phyloP scores from a whole-genome alignment of 64 coral and sea anemone genomes.

The Astreopora myriophthalma region DNA sequence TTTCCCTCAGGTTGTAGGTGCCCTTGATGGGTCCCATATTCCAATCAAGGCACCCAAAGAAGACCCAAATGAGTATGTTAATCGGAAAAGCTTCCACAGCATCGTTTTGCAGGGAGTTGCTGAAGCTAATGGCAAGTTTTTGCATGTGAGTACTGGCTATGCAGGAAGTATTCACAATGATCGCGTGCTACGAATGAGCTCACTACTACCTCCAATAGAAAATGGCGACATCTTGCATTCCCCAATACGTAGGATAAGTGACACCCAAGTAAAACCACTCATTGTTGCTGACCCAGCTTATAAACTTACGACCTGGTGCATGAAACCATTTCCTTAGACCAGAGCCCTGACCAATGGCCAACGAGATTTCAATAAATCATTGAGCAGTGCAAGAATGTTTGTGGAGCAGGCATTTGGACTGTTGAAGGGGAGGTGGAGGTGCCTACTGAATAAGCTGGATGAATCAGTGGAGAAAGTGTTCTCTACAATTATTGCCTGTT shows the following conservation, averaged over 20 bases:
- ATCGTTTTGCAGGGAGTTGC: slow-evolving; percentile 14
- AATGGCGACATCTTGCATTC: not conserved
- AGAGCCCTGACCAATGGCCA: slow-evolving; percentile 15
- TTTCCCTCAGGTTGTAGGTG: slow-evolving; percentile 51
- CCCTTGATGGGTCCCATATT: slow-evolving; percentile 27
- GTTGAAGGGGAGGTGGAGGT: slow-evolving; percentile 14
- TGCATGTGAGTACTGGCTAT: slow-evolving; percentile 22
- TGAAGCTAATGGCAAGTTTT: not conserved
- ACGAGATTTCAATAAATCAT: not conserved
- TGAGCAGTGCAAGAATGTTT: not conserved
- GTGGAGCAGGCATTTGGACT: slow-evolving; percentile 8
- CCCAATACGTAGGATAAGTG: not conserved
- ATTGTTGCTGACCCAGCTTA: slow-evolving; percentile 10
- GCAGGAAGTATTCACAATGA: slow-evolving; percentile 34
- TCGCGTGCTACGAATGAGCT: slow-evolving; percentile 12
- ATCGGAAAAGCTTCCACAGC: not conserved
- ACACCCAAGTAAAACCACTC: not conserved
- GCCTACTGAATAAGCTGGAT: slow-evolving; percentile 2
- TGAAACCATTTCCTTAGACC: slow-evolving; percentile 24
- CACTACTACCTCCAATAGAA: not conserved
- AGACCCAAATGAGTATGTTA: not conserved
- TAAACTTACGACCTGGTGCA: slow-evolving; percentile 25
- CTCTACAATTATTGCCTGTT: slow-evolving; percentile 8
- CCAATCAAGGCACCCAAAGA: not conserved
- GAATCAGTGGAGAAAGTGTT: not conserved